These are phyloP conservation scores for Peromyscus attwateri DNA, from an alignment of 2,797 vertebrate genomes.

Conservation along the genomic window DNA sequence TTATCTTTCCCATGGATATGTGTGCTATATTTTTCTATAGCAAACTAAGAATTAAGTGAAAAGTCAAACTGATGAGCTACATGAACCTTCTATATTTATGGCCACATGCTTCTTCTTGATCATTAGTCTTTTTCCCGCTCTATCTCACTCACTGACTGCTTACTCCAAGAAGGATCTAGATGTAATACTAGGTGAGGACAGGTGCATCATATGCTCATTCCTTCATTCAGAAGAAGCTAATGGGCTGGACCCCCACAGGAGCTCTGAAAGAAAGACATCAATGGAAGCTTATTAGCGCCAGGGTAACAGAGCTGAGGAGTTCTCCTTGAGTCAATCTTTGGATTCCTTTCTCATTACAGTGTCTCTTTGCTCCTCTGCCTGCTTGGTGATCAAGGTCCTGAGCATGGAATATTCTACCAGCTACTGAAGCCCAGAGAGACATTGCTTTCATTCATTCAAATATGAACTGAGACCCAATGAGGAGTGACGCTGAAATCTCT, in stretches of 20 bases:
- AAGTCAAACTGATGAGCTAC: conserved; percentile 19
- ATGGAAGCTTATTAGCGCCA: not conserved
- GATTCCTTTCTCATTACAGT: not conserved
- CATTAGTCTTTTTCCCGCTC: not conserved
- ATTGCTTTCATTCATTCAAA: not conserved
- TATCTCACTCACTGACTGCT: not conserved
- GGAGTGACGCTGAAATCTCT: not conserved
- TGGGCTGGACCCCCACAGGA: not conserved
- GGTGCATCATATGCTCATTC: rapidly evolving
- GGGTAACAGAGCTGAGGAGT: not conserved
- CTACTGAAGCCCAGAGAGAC: not conserved
- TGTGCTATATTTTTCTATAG: not conserved
- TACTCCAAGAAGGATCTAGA: not conserved
- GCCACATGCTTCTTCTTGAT: conserved; percentile 55
- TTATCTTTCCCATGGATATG: conserved; percentile 67
- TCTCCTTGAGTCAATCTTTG: not conserved
- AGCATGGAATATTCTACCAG: not conserved
- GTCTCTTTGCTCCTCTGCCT: not conserved
- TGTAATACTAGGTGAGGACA: not conserved
- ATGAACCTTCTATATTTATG: conserved; percentile 7
- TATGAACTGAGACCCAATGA: not conserved
- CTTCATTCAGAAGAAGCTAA: not conserved
- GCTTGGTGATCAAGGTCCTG: not conserved
- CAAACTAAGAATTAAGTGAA: conserved; percentile 24
- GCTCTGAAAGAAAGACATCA: not conserved